These are phyloP conservation scores for Dyspetes luteomarginatus DNA, from an alignment of 2,888 invertebrate species.

Conservation along the genomic window DNA sequence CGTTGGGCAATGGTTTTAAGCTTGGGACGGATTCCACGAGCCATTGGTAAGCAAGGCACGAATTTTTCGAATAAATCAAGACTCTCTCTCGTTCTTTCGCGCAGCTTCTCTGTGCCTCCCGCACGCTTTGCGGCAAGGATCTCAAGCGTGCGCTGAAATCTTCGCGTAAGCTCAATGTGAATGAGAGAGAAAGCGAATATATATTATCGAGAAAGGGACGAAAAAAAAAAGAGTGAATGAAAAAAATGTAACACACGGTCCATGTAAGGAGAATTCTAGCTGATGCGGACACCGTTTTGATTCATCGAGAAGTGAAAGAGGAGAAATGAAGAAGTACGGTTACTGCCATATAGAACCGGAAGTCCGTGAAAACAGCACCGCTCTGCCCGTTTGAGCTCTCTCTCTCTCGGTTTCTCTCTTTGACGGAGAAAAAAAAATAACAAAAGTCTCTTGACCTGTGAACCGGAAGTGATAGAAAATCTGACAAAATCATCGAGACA, in stretches of 20 bases:
- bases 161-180: constrained; percentile 33
- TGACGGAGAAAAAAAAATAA: background rate
- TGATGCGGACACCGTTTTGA: constrained; percentile 50
- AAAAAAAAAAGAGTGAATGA: constrained; percentile 1
- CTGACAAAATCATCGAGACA: background rate
- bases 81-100: background rate
- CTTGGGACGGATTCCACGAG: constrained; percentile 45
- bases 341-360: background rate
- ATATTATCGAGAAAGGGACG: background rate
- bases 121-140: constrained; percentile 14
- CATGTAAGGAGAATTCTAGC: constrained; percentile 1
- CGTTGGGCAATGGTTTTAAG: constrained; percentile 54
- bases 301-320: constrained; percentile 57
- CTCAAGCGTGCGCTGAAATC: constrained; percentile 3
- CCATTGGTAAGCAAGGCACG: constrained; percentile 74
- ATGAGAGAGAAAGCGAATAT: constrained; percentile 12
- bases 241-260: background rate
- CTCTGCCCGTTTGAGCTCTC: background rate
- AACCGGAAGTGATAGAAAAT: constrained; percentile 8
- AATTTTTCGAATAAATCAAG: constrained; percentile 77
- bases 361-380: background rate
- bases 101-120: constrained; percentile 56
- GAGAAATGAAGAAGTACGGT: background rate
- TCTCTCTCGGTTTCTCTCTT: background rate
- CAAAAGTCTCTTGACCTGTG: background rate